Conservation (phyloP, 2,113 vertebrate genomes). For the Albula goreensis region DNA sequence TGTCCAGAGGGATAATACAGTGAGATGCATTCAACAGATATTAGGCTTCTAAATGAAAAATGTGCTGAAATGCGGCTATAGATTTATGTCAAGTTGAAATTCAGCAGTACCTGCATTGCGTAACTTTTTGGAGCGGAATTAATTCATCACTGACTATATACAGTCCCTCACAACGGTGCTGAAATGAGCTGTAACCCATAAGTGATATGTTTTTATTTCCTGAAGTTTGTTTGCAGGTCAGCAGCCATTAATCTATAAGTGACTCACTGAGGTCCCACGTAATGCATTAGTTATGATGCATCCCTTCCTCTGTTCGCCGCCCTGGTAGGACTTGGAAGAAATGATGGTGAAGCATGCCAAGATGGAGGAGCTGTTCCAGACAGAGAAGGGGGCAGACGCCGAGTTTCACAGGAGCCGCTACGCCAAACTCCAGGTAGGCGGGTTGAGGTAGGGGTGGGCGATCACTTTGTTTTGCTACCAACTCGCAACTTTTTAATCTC, state of each 20-base stretch:
- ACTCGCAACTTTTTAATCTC: not conserved
- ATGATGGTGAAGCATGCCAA: constrained; percentile 67
- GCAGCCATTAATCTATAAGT: not conserved
- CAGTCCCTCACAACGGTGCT: not conserved
- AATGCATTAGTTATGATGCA: not conserved
- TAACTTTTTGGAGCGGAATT: not conserved
- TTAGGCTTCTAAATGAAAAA: too few relatives aligned
- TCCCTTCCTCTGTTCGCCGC: constrained; percentile 14
- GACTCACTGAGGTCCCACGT: not conserved
- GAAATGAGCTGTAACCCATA: not conserved
- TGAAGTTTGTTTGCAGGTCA: not conserved
- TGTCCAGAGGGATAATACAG: too few relatives aligned
- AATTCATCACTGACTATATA: not conserved
- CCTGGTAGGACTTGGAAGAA: constrained; percentile 64
- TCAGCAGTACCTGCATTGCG: not conserved
- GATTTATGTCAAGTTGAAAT: not conserved
- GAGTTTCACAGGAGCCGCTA: constrained; percentile 65
- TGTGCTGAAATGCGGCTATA: too few relatives aligned
- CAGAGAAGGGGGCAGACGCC: constrained; percentile 60
- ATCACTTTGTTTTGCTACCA: not conserved
- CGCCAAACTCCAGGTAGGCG: constrained; percentile 67
- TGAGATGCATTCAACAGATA: too few relatives aligned
- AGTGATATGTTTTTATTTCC: not conserved
- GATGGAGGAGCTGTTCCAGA: constrained; percentile 66
- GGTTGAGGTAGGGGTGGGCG: too few relatives aligned